Percentiles rank a stretch among this genome's conserved stretches.
These are phyloP conservation scores for Plebejus melissa DNA, from an alignment of 2,888 invertebrate genomes.

Conservation along the genomic window DNA sequence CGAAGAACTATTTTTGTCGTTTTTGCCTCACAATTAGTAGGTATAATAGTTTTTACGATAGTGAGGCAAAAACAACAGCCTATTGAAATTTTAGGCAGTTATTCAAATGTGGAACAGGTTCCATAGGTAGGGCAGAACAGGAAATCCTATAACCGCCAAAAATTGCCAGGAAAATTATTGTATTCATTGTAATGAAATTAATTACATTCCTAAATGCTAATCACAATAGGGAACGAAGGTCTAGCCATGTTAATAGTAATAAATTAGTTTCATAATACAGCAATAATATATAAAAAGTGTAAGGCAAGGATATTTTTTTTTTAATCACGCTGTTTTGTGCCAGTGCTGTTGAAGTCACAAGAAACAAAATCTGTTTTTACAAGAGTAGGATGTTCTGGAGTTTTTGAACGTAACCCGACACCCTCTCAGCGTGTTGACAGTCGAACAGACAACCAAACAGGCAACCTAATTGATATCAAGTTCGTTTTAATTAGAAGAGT, in stretches of 20 bases:
- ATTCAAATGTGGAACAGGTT: conserved; percentile 10
- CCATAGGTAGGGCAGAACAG: conserved; percentile 4
- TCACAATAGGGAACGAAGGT: not conserved
- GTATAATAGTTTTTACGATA: not conserved
- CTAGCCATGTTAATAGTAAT: not conserved
- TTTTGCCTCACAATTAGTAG: no score
- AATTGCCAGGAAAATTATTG: not conserved
- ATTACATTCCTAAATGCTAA: not conserved
- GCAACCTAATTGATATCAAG: conserved; percentile 68
- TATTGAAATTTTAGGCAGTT: not conserved
- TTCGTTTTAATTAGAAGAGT: conserved; percentile 43
- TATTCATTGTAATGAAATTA: not conserved
- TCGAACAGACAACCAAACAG: conserved; percentile 28
- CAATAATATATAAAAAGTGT: not conserved
- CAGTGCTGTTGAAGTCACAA: not conserved
- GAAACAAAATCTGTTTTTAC: conserved; percentile 21
- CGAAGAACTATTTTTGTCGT: not conserved
- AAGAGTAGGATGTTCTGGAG: conserved; percentile 13
- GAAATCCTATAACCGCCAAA: conserved; percentile 15
- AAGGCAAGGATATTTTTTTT: not conserved
- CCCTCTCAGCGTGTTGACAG: conserved; percentile 49
- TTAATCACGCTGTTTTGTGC: not conserved
- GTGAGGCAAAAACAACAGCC: not conserved
- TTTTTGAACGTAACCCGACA: conserved; percentile 48
- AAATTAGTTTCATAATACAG: not conserved